Evolutionary conservation across 1,140 invertebrate genomes (phyloP).

Genomic region (Thalassaphorura encarpata): DNA sequence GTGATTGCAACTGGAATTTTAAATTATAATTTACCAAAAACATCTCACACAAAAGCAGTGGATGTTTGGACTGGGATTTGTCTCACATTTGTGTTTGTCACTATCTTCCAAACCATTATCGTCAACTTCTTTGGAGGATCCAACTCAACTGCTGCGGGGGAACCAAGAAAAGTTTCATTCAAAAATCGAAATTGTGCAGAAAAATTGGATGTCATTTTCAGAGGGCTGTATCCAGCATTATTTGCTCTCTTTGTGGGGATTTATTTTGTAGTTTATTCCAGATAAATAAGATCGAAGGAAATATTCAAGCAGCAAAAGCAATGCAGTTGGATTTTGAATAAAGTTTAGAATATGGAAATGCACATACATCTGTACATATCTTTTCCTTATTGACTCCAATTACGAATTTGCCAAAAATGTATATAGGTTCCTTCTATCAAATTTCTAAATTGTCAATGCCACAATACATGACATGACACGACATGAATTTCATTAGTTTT

Average conservation of each 20-base stretch:
- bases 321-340: no score
- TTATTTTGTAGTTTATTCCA: background rate
- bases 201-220: background rate
- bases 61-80: slow-evolving; percentile 49
- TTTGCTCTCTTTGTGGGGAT: background rate
- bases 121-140: background rate
- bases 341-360: no score
- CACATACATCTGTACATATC: no score
- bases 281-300: no score
- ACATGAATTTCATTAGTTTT: no score
- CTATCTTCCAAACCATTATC: slow-evolving; percentile 42
- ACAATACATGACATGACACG: no score
- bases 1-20: slow-evolving; percentile 46
- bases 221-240: background rate
- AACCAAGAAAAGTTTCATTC: background rate
- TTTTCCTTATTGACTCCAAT: no score
- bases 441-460: no score
- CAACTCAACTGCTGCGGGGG: background rate
- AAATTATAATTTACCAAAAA: slow-evolving; percentile 30
- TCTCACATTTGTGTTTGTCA: slow-evolving; percentile 48
- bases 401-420: no score
- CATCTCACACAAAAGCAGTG: slow-evolving; percentile 37
- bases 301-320: no score
- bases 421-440: no score
- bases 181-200: background rate